phyloP scores from a whole-genome alignment of 2,888 invertebrate species.

The Netelia inedita region DNA sequence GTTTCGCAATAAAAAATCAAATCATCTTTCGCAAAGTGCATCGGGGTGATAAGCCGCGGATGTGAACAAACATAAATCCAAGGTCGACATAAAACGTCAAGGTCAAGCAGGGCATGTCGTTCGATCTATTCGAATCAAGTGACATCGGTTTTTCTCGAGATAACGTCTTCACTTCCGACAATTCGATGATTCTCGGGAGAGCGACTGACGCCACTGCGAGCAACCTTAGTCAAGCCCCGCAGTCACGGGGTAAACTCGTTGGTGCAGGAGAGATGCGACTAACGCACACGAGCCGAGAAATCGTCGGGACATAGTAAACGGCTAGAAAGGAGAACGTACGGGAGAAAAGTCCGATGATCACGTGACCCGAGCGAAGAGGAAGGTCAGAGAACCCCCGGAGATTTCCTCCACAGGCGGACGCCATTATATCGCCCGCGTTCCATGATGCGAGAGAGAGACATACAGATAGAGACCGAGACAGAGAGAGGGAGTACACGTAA shows the following conservation, averaged over 20 bases:
- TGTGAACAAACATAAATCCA: background rate
- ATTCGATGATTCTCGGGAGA: background rate
- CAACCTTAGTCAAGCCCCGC: background rate
- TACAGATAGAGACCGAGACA: background rate
- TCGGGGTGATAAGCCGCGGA: slow-evolving; percentile 5
- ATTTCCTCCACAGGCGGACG: slow-evolving; percentile 71
- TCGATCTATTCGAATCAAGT: background rate
- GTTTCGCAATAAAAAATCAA: slow-evolving; percentile 11
- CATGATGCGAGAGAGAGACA: background rate
- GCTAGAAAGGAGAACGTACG: slow-evolving; percentile 36
- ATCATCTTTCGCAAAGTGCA: background rate
- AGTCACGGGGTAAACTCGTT: background rate
- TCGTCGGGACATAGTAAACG: slow-evolving; percentile 37
- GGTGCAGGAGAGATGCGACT: background rate
- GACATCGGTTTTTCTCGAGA: background rate
- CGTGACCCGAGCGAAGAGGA: slow-evolving; percentile 69
- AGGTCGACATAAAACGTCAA: background rate
- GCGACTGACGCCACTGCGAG: background rate
- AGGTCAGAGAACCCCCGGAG: slow-evolving; percentile 77
- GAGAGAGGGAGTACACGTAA: background rate
- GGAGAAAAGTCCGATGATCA: slow-evolving; percentile 54
- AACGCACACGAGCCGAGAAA: slow-evolving; percentile 18
- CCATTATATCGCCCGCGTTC: slow-evolving; percentile 76
- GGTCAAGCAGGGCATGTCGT: background rate
- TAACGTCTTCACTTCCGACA: background rate